phyloP scores from a whole-genome alignment of 2,797 vertebrate genomes.

The Pangasius djambal region DNA sequence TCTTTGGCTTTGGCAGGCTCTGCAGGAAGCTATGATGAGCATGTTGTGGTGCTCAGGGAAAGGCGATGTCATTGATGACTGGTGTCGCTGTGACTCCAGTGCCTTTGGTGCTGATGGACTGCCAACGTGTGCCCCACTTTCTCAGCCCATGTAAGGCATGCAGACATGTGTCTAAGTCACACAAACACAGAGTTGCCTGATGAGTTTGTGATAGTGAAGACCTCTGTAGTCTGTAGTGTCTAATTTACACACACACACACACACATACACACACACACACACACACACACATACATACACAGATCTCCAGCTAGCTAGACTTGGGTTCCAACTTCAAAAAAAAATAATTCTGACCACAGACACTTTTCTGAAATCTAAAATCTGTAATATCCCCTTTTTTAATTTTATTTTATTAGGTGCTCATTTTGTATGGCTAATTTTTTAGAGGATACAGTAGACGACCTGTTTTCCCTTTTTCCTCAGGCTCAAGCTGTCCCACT shows the following conservation, averaged over 20 bases:
- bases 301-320: neutral
- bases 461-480: conserved; percentile 13
- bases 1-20: conserved; percentile 73
- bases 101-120: conserved; percentile 93
- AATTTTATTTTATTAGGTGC: neutral
- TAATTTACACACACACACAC: neutral
- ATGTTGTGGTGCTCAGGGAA: conserved; percentile 95
- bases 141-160: conserved; percentile 85
- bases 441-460: neutral
- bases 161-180: neutral
- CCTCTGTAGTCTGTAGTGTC: neutral
- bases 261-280: neutral
- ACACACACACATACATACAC: neutral
- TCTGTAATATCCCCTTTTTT: neutral
- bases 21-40: conserved; percentile 97
- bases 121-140: conserved; percentile 93
- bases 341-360: neutral
- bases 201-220: neutral
- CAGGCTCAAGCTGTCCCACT: conserved; percentile 89
- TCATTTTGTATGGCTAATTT: neutral
- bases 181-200: neutral
- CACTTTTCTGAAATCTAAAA: neutral
- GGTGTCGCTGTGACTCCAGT: conserved; percentile 95
- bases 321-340: neutral
- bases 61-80: conserved; percentile 96